These are phyloP conservation scores for Neolamprologus kungweensis DNA, from an alignment of 2,113 vertebrate genomes.

Conservation along the genomic window DNA sequence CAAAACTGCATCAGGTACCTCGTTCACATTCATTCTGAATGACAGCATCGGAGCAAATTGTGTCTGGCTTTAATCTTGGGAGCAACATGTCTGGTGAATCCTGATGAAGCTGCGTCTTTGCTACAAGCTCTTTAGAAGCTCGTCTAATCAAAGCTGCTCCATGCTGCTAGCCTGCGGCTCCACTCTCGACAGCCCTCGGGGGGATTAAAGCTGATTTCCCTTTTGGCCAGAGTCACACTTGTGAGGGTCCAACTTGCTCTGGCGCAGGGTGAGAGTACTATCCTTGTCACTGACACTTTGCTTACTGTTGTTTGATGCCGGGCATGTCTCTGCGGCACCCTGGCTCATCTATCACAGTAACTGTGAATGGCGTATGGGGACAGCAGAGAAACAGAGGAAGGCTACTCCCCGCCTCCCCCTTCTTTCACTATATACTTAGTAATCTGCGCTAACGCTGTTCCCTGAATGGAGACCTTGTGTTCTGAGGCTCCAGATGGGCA, in stretches of 20 bases:
- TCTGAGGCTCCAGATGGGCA: constrained; percentile 57
- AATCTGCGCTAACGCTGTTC: constrained; percentile 54
- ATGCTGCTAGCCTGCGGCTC: constrained; percentile 12
- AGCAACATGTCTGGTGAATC: constrained; percentile 40
- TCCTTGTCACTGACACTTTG: constrained; percentile 48
- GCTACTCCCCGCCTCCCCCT: constrained; percentile 32
- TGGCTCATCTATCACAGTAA: constrained; percentile 72
- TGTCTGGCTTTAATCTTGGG: constrained; percentile 52
- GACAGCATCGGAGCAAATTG: constrained; percentile 37
- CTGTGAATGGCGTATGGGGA: constrained; percentile 60
- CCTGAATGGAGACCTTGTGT: constrained; percentile 62
- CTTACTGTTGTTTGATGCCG: constrained; percentile 58
- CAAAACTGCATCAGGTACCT: constrained; percentile 13
- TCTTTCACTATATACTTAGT: constrained; percentile 51
- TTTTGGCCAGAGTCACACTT: constrained; percentile 26
- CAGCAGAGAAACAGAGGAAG: constrained; percentile 37
- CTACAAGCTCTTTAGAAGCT: constrained; percentile 29
- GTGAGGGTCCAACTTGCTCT: constrained; percentile 25
- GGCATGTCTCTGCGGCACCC: constrained; percentile 46
- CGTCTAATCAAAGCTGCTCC: constrained; percentile 45
- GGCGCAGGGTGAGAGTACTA: neutral
- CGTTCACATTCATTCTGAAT: constrained; percentile 21
- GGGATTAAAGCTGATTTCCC: constrained; percentile 55
- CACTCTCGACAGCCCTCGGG: neutral
- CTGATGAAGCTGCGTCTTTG: constrained; percentile 43